A percentile compares a stretch with the other conserved stretches of the same genome.
phyloP scores from a whole-genome alignment of 2,113 vertebrate species.

The Eira barbara region DNA sequence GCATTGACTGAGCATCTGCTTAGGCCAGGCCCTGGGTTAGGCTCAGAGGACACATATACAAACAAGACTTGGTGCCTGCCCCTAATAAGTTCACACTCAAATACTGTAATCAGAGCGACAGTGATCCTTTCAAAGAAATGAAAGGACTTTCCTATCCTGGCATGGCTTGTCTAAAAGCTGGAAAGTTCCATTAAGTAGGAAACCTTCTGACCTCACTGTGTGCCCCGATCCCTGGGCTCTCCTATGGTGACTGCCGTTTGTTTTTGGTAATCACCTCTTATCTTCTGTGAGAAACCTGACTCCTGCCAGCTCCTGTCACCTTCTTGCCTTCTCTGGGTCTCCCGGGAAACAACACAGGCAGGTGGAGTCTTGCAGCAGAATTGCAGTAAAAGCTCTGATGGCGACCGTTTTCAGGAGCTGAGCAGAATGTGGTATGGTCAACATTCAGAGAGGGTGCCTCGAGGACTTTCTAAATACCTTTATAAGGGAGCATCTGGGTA shows the following conservation, averaged over 20 bases:
- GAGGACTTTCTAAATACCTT: neutral
- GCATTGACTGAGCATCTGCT: neutral
- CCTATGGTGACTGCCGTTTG: slow-evolving; percentile 17
- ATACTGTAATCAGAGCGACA: neutral
- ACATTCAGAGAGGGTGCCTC: neutral
- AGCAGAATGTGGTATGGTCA: neutral
- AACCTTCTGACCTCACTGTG: neutral
- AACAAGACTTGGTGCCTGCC: neutral
- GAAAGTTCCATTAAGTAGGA: neutral
- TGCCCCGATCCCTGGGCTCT: neutral
- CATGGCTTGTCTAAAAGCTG: neutral
- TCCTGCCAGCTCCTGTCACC: neutral
- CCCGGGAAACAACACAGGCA: neutral
- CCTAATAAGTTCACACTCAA: neutral
- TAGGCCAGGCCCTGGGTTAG: neutral
- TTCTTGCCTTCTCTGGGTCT: neutral
- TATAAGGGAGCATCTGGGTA: neutral
- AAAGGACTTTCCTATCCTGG: neutral
- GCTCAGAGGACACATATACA: neutral
- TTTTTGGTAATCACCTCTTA: slow-evolving; percentile 5
- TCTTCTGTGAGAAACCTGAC: slow-evolving; percentile 15
- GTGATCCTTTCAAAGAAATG: neutral
- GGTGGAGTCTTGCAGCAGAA: neutral
- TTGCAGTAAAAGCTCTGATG: neutral
- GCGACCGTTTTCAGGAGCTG: neutral